Evolutionary conservation across 2,113 vertebrate genomes (phyloP).

Genomic region (Myotis davidii): DNA sequence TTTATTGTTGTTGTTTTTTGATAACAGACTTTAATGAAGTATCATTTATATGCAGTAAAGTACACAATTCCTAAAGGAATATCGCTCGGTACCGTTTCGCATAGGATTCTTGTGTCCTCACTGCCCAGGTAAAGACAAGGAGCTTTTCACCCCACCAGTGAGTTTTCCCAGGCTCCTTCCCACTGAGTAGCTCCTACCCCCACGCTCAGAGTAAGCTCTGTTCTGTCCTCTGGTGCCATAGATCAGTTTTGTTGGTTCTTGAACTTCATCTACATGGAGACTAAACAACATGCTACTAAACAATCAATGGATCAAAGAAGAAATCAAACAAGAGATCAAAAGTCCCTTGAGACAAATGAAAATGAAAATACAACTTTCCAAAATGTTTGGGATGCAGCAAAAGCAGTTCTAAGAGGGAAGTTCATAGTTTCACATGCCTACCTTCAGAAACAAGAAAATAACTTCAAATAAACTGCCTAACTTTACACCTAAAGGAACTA

Average conservation of each 20-base stretch:
- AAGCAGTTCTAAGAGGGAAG: not conserved
- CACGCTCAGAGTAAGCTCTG: not conserved
- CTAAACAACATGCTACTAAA: not conserved
- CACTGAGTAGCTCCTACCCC: too few relatives aligned
- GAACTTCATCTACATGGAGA: not conserved
- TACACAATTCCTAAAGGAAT: not conserved
- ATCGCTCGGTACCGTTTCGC: not conserved
- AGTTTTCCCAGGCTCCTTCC: accelerated
- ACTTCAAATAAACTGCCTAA: not conserved
- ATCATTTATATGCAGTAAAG: not conserved
- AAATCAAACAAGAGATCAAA: not conserved
- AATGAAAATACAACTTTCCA: not conserved
- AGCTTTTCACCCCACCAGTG: not conserved
- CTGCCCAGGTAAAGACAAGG: not conserved
- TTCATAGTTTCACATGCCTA: not conserved
- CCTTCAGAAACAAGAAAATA: not conserved
- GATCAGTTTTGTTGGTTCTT: not conserved
- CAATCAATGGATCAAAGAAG: not conserved
- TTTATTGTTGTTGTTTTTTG: not conserved
- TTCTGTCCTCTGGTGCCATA: not conserved
- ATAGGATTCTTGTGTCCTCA: not conserved
- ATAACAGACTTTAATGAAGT: not conserved
- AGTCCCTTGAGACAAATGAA: not conserved
- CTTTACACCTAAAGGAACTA: not conserved
- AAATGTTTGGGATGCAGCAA: not conserved